Evolutionary conservation across 2,888 invertebrate species (phyloP), one percentile per base, ranked within the genome.

Genomic region (Nomada lathburiana): DNA sequence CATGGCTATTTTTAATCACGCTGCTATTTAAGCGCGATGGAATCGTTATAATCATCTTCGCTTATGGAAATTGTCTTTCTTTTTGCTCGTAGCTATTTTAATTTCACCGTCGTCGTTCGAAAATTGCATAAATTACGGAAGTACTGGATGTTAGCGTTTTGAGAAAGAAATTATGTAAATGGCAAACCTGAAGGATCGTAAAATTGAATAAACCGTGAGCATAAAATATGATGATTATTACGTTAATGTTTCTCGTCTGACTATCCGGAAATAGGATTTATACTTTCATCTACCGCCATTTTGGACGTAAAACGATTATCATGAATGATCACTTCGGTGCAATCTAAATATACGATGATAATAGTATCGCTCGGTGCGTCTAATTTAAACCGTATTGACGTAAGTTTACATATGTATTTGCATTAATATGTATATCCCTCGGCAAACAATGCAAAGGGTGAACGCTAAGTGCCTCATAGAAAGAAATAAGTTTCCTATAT

Each of bases 381-480:
- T 78, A 78, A 78, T 75, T 83, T 75, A 83, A 73, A 80, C 62
- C 63, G 59, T 23, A 80, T 84, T 83, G 80, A 84, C 77, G 84
- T 78, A 83, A 83, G 59, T 70, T 63, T 55, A 20, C 60, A 20
- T n/a, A 26, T 47, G 10, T 69, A 76, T 76, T 26, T 62, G 60
- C 55, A n/a, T 78, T 82, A 82, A 79, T 76, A 78, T 69, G 53
- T 59, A 16, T 67, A 52, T 73, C 53, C 18, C n/a, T 18, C 44
- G 11, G 20, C 9, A 75, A 65, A 81, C 63, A 70, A 23, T 50
- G 13, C 29, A 20, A 11, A 60, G 53, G 52, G 67, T 59, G 60
- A 65, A 53, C 64, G 42, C 29, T n/a, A 60, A 36, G 18, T 42
- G 36, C 20, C 18, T 18, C 36, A 42, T 29, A n/a, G 53, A 26